phyloP scores from a whole-genome alignment of 1,140 invertebrate genomes.

The Drosophila sturtevanti region DNA sequence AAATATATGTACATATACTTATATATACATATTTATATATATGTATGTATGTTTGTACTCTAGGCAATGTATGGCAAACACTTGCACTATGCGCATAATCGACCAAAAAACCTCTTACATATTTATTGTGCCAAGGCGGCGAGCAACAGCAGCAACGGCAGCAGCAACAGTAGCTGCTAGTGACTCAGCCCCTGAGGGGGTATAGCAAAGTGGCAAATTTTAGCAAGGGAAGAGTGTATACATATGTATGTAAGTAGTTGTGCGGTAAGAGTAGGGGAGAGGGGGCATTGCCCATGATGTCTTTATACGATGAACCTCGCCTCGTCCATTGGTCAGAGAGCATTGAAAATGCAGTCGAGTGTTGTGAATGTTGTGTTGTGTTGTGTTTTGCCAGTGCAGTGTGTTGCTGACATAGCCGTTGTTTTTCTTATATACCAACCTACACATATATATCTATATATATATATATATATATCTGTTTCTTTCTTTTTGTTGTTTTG shows the following conservation, averaged over 20 bases:
- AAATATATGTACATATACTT: conserved; percentile 2
- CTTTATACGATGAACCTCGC: conserved; percentile 7
- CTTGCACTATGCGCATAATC: conserved; percentile 72
- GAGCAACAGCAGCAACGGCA: conserved; percentile 12
- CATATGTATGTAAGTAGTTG: too few relatives aligned
- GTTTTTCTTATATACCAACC: background rate
- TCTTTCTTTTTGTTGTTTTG: background rate
- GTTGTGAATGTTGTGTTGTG: background rate
- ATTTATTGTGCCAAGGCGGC: conserved; percentile 74
- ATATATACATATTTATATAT: conserved; percentile 17
- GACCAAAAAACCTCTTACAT: conserved; percentile 57
- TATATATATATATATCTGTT: too few relatives aligned
- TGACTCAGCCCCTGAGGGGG: conserved; percentile 11
- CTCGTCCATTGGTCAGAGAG: conserved; percentile 11
- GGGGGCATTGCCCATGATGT: conserved; percentile 6
- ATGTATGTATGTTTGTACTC: conserved; percentile 8
- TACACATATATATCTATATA: too few relatives aligned
- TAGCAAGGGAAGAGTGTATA: background rate
- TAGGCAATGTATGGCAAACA: conserved; percentile 56
- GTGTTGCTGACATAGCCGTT: background rate
- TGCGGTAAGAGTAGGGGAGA: background rate
- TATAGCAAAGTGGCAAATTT: conserved; percentile 5
- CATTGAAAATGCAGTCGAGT: conserved; percentile 12
- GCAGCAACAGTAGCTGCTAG: conserved; percentile 5
- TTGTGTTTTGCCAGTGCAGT: background rate